Evolutionary conservation across 2,797 vertebrate genomes (phyloP), one percentile per base, ranked within the genome.

Genomic region (Sebastes cheni): DNA sequence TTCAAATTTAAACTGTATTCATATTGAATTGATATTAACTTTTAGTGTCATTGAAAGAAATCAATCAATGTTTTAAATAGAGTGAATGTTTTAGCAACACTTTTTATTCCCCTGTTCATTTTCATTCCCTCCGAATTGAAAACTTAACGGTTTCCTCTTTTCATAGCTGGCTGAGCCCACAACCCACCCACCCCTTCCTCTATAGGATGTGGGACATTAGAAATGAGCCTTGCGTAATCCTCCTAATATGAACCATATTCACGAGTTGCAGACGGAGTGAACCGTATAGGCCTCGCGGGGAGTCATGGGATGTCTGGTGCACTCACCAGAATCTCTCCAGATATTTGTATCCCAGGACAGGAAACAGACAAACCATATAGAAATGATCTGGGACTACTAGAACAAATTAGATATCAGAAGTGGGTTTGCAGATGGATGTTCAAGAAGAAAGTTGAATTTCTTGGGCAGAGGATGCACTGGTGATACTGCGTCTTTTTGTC

Each of bases 241-340:
- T 29, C 22, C 54, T 88, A 91, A 92, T 88, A 72, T 81, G 82
- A 88, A 89, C 80, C 90, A 91, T 83, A 91, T 86, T 89, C 54
- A 56, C 67, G 80, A 80, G 68, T 79, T 80, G 50, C 77, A 88
- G 80, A 79, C 71, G 72, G 69, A 75, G 67, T 65, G 58, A 74
- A 69, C 30, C 65, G 50, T 77, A 59, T 59, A 76, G 62, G 56
- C 50, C 67, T 56, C 25, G 30, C 70, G 55, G 65, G 68, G 59
- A 72, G 73, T 59, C 71, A 78, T 58, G 30, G 77, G 58, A 77
- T 71, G 77, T 85, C 77, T 88, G 75, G 56, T 65, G 58, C 56
- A 50, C 46, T 72, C 59, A 36, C 67, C 27, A 29, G 66, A 74
- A 67, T 34, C 34, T 65, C 58, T 72, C 59, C 66, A 78, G 30